Base-by-base conservation (phyloP, 1,140 invertebrate species). In the Galleria mellonella region DNA sequence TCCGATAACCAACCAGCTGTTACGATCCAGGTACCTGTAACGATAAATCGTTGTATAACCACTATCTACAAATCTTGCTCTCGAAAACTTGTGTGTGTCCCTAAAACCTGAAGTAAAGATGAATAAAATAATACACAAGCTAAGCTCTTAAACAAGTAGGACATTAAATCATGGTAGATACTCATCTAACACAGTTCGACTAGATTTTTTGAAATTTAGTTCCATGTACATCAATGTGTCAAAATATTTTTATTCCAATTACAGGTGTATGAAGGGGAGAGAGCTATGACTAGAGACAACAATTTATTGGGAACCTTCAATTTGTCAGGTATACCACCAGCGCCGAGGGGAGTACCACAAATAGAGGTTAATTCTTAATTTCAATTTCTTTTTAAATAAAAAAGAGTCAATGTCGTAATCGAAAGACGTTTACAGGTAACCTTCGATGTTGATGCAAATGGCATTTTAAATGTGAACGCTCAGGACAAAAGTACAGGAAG, bases 281-380 rank as follows among this genome's bases (percentile, higher is more conserved):
- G 93, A 60, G 90, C 92, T 0, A 92, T 94, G 91, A 94, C 93
- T 0, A 92, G 89, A 50, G 92, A 94, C 56, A 94, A 94, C 72
- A 94, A 96, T 69, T 70, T 94, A 4, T 84, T 96, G 9, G 94
- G 94, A 17, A 94, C 91, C 33, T 96, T 96, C 65, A 92, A 94
- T 74, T 52, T 91, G 3, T 89, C 87, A 4, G 93, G 92, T 9
- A 94, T 95, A 53, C 92, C 93, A 11, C 92, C 93, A 13, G 90
- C 90, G 0, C 88, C 88, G 6, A 79, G 89, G 58, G 89, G 89
- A 23, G 72, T 89, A 23, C 89, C 89, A 9, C 87, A 90, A 75
- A 89, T 89, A 45, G 88, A 91, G 53, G 91, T 93, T 43, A 88
- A 79, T 44, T 88, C 2, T 23, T 23, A 3, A n/a, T n/a, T n/a